Evolutionary conservation across 2,888 invertebrate genomes (phyloP), one percentile per base, ranked within the genome.

Genomic region (Dasysyrphus albostriatus): DNA sequence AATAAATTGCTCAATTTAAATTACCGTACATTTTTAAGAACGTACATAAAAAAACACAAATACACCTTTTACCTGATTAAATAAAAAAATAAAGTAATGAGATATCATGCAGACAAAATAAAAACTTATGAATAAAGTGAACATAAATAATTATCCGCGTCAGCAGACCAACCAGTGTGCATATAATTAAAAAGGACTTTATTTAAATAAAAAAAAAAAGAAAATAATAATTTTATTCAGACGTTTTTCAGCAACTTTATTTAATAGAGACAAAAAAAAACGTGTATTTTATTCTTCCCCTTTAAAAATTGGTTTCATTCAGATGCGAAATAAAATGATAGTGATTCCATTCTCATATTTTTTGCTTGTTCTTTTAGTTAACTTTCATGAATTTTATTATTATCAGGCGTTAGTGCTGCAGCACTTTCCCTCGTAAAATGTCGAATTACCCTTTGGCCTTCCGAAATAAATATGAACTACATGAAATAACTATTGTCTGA

Each of bases 171-270:
- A n/a, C 32, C 32, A 63, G 9, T 42, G 16, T 32, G 58, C 58
- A 75, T 81, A 75, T 81, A 75, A 75, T 81, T 75, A 81, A 81
- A 80, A 74, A 19, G 39, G 42, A 61, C 34, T 67, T 47, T 54
- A 56, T 56, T 19, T 74, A 12, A 14, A 54, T 75, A 42, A 37
- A 7, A 4, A 16, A 16, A 32, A 29, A 73, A 58, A 65, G 58
- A 12, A 72, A 72, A 24, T 24, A 24, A 24, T 24, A 24, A 58
- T 63, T 10, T 19, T 39, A 69, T 8, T 59, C 37, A 49, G 75
- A n/a, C 32, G 34, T 47, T 47, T 7, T 67, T 37, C 49, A 49
- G 10, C 47, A 12, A 16, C 16, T 42, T 34, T 49, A 63, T 76
- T 39, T 56, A 70, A 82, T 65, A 39, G n/a, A 54, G 59, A 65